phyloP scores from a whole-genome alignment of 2,797 vertebrate species.

The Melanotaenia pygmaea region DNA sequence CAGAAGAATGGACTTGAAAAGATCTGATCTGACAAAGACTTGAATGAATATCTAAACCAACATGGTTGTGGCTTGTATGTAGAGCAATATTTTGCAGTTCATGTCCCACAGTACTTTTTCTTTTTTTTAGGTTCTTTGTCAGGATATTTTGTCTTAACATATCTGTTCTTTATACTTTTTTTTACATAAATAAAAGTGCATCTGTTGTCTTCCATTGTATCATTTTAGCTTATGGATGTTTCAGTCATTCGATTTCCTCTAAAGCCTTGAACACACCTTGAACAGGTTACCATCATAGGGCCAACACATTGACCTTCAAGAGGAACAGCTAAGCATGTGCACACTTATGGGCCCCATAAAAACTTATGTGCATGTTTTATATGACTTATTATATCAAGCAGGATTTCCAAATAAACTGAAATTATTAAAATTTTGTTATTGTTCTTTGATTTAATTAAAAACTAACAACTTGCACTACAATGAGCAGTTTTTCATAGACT shows the following conservation, averaged over 20 bases:
- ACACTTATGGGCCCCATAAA: not conserved
- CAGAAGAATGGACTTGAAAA: not conserved
- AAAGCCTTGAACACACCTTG: not conserved
- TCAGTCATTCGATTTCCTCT: not conserved
- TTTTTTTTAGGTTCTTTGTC: conserved; percentile 12
- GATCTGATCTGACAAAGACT: not conserved
- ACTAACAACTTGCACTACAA: not conserved
- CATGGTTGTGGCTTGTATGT: not conserved
- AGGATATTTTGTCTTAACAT: conserved; percentile 12
- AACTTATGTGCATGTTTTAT: conserved; percentile 9
- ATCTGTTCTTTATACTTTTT: conserved; percentile 31
- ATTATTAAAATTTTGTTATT: not conserved
- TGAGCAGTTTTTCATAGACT: not conserved
- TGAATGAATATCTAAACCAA: conserved; percentile 8
- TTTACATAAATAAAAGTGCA: conserved; percentile 51
- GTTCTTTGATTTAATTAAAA: not conserved
- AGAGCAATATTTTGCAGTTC: conserved; percentile 4
- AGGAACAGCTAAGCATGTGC: not conserved
- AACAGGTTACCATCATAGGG: not conserved
- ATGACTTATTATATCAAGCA: not conserved
- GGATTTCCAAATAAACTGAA: not conserved
- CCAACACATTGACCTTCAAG: no score
- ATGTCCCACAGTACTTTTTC: not conserved
- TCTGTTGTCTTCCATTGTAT: conserved; percentile 13
- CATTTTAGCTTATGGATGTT: not conserved